A percentile compares a stretch with the other conserved stretches of the same genome.
Conservation (phyloP, 2,888 invertebrate species). For the Drosophila birchii region DNA sequence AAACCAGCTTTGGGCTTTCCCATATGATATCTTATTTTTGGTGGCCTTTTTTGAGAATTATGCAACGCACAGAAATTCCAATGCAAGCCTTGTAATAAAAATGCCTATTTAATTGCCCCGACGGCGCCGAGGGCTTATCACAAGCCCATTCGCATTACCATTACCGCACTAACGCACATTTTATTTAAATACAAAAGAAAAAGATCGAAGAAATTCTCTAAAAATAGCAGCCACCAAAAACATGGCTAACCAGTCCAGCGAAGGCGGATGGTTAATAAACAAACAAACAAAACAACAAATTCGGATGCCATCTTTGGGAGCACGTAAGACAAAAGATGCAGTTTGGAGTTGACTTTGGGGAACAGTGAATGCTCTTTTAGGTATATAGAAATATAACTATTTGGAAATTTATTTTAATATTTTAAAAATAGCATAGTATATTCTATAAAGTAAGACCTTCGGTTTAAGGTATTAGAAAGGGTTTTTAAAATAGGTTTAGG, state of each 20-base stretch:
- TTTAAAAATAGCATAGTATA: background rate
- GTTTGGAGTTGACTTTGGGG: background rate
- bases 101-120: slow-evolving; percentile 69
- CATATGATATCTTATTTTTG: slow-evolving; percentile 15
- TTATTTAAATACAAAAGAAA: slow-evolving; percentile 62
- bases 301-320: slow-evolving; percentile 33
- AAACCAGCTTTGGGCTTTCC: slow-evolving; percentile 62
- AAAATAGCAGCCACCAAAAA: slow-evolving; percentile 61
- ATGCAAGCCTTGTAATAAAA: slow-evolving; percentile 61
- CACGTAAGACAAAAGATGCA: slow-evolving; percentile 29
- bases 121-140: slow-evolving; percentile 69
- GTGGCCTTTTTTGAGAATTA: slow-evolving; percentile 57
- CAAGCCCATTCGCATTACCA: slow-evolving; percentile 46
- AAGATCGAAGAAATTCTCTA: slow-evolving; percentile 67
- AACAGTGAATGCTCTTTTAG: slow-evolving; percentile 24
- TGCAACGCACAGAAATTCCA: slow-evolving; percentile 71
- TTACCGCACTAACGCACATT: slow-evolving; percentile 58
- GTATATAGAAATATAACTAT: fast-evolving
- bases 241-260: slow-evolving; percentile 39
- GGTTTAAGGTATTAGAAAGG: background rate
- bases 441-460: background rate
- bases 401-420: too few species aligned
- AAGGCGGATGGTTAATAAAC: slow-evolving; percentile 37
- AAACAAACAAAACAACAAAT: slow-evolving; percentile 37
- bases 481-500: background rate